Percentiles rank a stretch among this genome's conserved stretches.
Evolutionary conservation across 92 coral and sea anemone species (phyloP).

Genomic region (Desmophyllum pertusum): DNA sequence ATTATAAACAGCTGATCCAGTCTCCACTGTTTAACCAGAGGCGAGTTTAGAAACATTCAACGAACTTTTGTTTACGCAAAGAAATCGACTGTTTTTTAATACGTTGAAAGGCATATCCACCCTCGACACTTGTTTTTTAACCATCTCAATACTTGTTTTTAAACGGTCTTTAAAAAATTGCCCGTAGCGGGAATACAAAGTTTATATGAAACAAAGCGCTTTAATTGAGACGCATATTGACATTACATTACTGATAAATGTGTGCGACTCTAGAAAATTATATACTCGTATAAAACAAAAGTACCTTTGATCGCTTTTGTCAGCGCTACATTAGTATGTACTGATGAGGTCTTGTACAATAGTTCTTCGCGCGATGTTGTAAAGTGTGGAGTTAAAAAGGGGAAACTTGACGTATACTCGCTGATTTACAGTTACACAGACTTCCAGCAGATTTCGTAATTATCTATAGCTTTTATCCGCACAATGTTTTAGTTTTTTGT

Average conservation of each 20-base stretch:
- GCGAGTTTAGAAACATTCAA: constrained; percentile 22
- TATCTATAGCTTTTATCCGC: constrained; percentile 23
- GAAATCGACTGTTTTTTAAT: constrained; percentile 9
- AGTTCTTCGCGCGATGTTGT: neutral
- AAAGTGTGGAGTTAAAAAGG: neutral
- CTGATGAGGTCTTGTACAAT: too few species aligned
- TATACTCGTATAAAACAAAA: constrained; percentile 3
- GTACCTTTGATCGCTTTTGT: neutral
- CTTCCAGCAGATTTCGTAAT: constrained; percentile 14
- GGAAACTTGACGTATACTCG: neutral
- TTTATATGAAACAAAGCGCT: constrained; percentile 26
- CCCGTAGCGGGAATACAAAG: constrained; percentile 19
- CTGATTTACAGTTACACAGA: neutral
- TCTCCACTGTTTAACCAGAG: constrained; percentile 17
- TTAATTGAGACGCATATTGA: constrained; percentile 29
- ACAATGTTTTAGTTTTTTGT: constrained; percentile 37
- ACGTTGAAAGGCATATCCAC: constrained; percentile 55
- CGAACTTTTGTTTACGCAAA: constrained; percentile 25
- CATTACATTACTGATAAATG: constrained; percentile 10
- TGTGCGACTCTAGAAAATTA: constrained; percentile 11
- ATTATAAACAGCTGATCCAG: neutral
- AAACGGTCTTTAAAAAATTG: constrained; percentile 12
- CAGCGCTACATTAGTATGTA: too few species aligned
- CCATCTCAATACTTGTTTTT: constrained; percentile 33
- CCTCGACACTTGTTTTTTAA: constrained; percentile 65